Percentiles rank a stretch among this genome's conserved stretches.
Conservation (phyloP, 2,888 invertebrate genomes). For the Lithosia quadra region DNA sequence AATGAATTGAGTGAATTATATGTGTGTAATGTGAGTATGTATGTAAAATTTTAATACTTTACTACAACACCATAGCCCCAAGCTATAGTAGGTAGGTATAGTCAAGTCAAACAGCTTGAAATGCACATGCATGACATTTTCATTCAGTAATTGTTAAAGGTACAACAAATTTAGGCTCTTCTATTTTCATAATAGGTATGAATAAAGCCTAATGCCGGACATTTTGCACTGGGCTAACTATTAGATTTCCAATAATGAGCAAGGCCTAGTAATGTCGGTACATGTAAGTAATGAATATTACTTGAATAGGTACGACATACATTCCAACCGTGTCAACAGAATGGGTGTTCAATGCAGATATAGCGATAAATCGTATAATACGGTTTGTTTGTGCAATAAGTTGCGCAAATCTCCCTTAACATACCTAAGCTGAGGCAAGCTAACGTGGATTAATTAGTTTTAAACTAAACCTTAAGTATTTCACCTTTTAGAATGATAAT, state of each 20-base stretch:
- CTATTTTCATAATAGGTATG: neutral
- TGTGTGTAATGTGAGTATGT: too few relatives aligned
- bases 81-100: too few relatives aligned
- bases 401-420: constrained; percentile 20
- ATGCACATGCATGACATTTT: too few relatives aligned
- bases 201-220: neutral
- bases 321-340: constrained; percentile 48
- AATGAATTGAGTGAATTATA: too few relatives aligned
- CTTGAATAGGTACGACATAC: constrained; percentile 35
- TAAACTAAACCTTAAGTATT: neutral
- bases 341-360: constrained; percentile 39
- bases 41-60: too few relatives aligned
- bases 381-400: constrained; percentile 14
- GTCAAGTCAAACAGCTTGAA: neutral
- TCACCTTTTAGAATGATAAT: neutral
- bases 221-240: constrained; percentile 15
- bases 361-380: constrained; percentile 27
- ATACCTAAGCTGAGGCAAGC: neutral
- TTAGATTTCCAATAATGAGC: constrained; percentile 40
- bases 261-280: constrained; percentile 40
- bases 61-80: too few relatives aligned
- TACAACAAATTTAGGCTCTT: neutral
- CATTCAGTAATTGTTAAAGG: neutral
- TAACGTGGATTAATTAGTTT: neutral
- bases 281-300: constrained; percentile 44